Base-by-base conservation (phyloP, 2,888 invertebrate genomes). In the Metallyticus violacea region DNA sequence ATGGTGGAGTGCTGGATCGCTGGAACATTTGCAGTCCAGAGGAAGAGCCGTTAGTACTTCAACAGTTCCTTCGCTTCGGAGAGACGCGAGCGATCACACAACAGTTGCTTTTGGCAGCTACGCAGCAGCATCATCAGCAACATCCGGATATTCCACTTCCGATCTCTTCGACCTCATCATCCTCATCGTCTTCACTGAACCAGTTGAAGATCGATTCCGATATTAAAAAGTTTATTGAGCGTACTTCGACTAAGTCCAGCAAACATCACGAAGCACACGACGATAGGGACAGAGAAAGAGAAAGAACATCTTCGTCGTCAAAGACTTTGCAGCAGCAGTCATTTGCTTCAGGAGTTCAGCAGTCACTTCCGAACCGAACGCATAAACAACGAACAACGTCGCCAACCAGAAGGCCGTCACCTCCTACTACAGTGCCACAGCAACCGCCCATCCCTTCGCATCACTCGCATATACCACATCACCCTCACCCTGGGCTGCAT, bases 31-130 rank as follows among this genome's bases (percentile, higher is more conserved):
- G 96, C 91, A 96, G 96, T 90, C 94, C 95, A 90, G 96, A 97
- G 91, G 98, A 98, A 93, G 97, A 98, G 93, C 96, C 96, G 91
- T 94, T 97, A 93, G 97, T 98, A 89, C 94, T 98, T 89, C 97
- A 97, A 92, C 97, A 98, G 93, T 98, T 98, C 92, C 95, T 98
- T 90, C 95, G 97, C 90, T 97, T 97, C 90, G 96, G 96, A 90
- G 97, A 97, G 93, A 98, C 97, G 88, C 95, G 97, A 91, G 96
- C 97, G 89, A 95, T 96, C 90, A 96, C 96, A 89, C 95, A 96
- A 89, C 95, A 93, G 92, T 93, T 91, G 92, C 94, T 91, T 91
- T 93, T 91, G 90, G 94, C 92, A 86, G 40, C 40, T 62, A 62
- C 40, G 15, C 40, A 62, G 22, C 40, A 62, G 40, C 40, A 62